Conservation (phyloP, 2,888 invertebrate species). For the Poecilus cupreus region DNA sequence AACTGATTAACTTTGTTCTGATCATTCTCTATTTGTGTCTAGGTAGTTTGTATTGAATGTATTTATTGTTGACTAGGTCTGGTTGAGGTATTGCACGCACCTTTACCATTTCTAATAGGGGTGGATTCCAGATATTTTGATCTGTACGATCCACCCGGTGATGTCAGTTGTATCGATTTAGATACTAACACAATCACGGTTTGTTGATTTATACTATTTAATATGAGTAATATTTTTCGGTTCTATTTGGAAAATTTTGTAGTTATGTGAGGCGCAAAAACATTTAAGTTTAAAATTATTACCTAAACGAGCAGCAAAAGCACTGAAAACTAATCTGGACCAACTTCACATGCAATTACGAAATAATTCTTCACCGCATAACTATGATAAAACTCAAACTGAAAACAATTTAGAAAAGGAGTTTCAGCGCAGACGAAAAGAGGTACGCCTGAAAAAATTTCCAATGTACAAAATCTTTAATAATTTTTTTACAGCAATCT, state of each 20-base stretch:
- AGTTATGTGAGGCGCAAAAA: slow-evolving; percentile 91
- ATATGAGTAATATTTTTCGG: no score
- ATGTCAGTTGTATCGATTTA: slow-evolving; percentile 98
- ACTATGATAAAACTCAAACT: slow-evolving; percentile 65
- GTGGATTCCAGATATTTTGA: slow-evolving; percentile 98
- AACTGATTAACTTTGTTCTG: no score
- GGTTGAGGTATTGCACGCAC: slow-evolving; percentile 97
- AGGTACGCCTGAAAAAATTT: slow-evolving; percentile 73
- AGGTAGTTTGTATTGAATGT: slow-evolving; percentile 14
- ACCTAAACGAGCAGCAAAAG: slow-evolving; percentile 90
- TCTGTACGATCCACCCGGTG: slow-evolving; percentile 95
- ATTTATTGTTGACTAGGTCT: slow-evolving; percentile 76
- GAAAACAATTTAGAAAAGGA: slow-evolving; percentile 85
- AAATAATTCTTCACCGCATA: slow-evolving; percentile 67
- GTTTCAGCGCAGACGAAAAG: slow-evolving; percentile 86
- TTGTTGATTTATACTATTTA: slow-evolving; percentile 67
- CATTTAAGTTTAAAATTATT: slow-evolving; percentile 86
- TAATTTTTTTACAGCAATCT: slow-evolving; percentile 78
- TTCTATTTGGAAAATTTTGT: no score
- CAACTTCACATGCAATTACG: slow-evolving; percentile 80
- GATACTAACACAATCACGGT: slow-evolving; percentile 97
- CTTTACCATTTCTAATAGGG: slow-evolving; percentile 97
- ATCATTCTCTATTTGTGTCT: no score
- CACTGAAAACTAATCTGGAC: slow-evolving; percentile 86
- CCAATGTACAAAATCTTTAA: neutral